These are phyloP conservation scores for Diogma glabrata DNA, from an alignment of 2,888 invertebrate species.

Conservation along the genomic window DNA sequence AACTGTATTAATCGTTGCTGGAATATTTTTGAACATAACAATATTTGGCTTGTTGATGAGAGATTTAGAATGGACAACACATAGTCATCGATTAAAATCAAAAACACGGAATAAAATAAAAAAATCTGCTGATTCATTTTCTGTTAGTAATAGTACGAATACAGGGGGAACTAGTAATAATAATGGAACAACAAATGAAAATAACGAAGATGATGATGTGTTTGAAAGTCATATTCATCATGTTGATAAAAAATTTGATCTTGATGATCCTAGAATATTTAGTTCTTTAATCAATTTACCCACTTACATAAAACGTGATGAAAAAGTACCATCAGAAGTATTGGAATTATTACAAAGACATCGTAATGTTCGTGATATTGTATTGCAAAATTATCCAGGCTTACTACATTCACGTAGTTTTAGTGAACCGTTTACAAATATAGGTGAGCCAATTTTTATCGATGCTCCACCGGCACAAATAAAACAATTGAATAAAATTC, in stretches of 20 bases:
- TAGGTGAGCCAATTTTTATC: too few relatives aligned
- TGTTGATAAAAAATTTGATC: too few relatives aligned
- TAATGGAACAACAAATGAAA: conserved; percentile 21
- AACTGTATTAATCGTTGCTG: conserved; percentile 68
- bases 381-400: conserved; percentile 64
- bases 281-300: conserved; percentile 77
- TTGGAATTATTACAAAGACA: conserved; percentile 57
- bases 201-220: conserved; percentile 5
- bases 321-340: conserved; percentile 61
- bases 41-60: conserved; percentile 73
- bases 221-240: too few relatives aligned
- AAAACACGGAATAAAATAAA: conserved; percentile 48
- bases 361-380: conserved; percentile 56
- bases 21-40: conserved; percentile 67
- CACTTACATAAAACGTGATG: conserved; percentile 55
- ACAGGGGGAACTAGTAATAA: conserved; percentile 38
- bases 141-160: conserved; percentile 54
- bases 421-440: conserved; percentile 41
- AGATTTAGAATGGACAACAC: conserved; percentile 44
- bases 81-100: conserved; percentile 47
- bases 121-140: conserved; percentile 59
- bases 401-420: conserved; percentile 61
- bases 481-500: too few relatives aligned
- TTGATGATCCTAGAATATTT: conserved; percentile 39
- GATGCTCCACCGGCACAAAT: too few relatives aligned